These are phyloP conservation scores for Dendrolimus pini DNA, from an alignment of 2,888 invertebrate genomes.

Conservation along the genomic window DNA sequence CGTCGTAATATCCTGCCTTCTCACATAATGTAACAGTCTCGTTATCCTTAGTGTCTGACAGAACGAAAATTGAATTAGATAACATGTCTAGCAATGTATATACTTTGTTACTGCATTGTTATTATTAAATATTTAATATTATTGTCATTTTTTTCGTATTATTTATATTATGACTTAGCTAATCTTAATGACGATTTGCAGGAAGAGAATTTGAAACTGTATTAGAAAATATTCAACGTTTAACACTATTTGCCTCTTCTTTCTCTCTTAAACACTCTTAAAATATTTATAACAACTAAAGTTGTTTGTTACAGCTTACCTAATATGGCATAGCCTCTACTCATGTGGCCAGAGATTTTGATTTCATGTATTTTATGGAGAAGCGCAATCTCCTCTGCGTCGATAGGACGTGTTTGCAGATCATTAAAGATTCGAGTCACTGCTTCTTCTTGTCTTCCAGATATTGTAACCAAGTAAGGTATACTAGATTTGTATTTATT, in stretches of 20 bases:
- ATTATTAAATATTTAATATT: no score
- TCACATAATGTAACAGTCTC: constrained; percentile 14
- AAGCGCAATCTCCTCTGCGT: constrained; percentile 61
- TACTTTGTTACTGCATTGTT: no score
- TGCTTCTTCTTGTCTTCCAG: constrained; percentile 72
- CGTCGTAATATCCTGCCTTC: constrained; percentile 20
- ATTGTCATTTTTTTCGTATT: no score
- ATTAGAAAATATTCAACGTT: no score
- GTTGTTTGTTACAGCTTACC: constrained; percentile 25
- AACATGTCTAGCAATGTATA: no score
- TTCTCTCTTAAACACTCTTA: no score
- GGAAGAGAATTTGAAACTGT: no score
- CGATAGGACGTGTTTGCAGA: constrained; percentile 33
- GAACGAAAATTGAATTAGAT: no score
- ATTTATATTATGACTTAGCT: no score
- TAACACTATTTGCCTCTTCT: no score
- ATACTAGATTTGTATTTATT: constrained; percentile 30
- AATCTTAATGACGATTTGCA: no score
- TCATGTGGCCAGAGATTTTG: constrained; percentile 68
- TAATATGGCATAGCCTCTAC: constrained; percentile 76
- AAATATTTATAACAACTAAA: no score
- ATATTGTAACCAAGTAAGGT: constrained; percentile 68
- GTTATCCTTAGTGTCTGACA: constrained; percentile 25
- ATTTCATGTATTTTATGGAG: constrained; percentile 58
- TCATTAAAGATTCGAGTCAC: constrained; percentile 35